These are phyloP conservation scores for Morpho helenor DNA, from an alignment of 2,888 invertebrate genomes.

Conservation along the genomic window DNA sequence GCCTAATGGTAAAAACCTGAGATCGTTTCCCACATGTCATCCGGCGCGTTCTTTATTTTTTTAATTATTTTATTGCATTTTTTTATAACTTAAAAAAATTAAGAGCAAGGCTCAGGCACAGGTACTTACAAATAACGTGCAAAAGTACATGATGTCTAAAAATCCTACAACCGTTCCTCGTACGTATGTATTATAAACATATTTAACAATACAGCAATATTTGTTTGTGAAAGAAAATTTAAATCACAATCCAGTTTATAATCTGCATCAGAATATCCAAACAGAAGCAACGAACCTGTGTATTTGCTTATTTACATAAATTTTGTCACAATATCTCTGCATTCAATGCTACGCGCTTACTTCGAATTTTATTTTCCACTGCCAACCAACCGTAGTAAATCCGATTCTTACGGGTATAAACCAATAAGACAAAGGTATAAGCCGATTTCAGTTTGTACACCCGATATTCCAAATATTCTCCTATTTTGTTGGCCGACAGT, in stretches of 20 bases:
- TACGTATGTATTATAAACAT: no score
- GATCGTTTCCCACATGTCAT: no score
- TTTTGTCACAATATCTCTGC: conserved; percentile 12
- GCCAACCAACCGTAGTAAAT: conserved; percentile 11
- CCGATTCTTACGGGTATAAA: conserved; percentile 20
- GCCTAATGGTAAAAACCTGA: no score
- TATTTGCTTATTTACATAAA: conserved; percentile 18
- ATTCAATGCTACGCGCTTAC: conserved; percentile 1
- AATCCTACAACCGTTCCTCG: no score
- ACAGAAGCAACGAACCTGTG: conserved; percentile 13
- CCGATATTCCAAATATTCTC: conserved; percentile 3
- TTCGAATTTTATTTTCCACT: conserved; percentile 11
- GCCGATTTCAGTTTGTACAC: conserved; percentile 22
- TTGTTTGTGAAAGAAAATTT: not conserved
- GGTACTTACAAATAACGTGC: no score
- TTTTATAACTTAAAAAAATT: no score
- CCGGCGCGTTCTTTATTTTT: no score
- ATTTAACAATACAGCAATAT: no score
- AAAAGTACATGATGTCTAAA: no score
- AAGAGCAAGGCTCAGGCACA: no score
- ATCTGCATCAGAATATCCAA: conserved; percentile 9
- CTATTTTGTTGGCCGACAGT: conserved; percentile 3
- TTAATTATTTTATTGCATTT: no score
- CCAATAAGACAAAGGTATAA: conserved; percentile 22
- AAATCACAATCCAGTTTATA: conserved; percentile 8